phyloP scores from a whole-genome alignment of 2,888 invertebrate genomes.

The Odontothrips loti region DNA sequence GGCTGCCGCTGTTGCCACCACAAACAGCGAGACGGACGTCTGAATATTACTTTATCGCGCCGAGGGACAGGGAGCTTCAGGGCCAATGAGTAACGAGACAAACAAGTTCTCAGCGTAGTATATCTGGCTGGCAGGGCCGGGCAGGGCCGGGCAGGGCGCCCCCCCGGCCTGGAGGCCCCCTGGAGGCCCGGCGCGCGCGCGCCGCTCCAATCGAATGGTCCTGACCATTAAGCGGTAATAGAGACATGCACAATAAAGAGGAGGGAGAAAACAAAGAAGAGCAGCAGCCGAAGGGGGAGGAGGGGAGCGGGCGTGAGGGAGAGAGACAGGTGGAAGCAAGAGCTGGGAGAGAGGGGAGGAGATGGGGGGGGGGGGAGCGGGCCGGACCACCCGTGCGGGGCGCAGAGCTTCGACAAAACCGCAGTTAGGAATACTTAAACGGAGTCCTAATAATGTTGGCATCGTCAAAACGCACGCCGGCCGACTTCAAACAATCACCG shows the following conservation, averaged over 20 bases:
- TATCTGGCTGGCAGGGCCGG: neutral
- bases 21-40: too few species aligned
- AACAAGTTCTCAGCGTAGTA: neutral
- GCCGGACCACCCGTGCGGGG: neutral
- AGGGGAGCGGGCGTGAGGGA: neutral
- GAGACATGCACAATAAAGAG: conserved; percentile 22
- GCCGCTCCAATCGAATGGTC: conserved; percentile 8
- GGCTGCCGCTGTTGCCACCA: too few species aligned
- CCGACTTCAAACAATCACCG: conserved; percentile 11
- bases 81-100: too few species aligned
- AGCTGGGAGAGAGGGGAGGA: neutral
- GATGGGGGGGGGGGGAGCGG: neutral
- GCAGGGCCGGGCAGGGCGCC: too few species aligned
- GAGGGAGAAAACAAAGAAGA: neutral
- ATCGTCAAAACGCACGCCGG: conserved; percentile 12
- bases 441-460: conserved; percentile 19
- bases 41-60: too few species aligned
- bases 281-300: neutral
- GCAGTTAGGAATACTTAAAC: conserved; percentile 26
- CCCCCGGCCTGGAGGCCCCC: neutral
- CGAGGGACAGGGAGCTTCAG: too few species aligned
- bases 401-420: neutral
- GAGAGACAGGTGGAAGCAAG: neutral
- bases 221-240: conserved; percentile 10
- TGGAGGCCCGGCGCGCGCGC: conserved; percentile 3